These are phyloP conservation scores for Scylla paramamosain DNA, from an alignment of 1,140 invertebrate genomes.

Conservation along the genomic window DNA sequence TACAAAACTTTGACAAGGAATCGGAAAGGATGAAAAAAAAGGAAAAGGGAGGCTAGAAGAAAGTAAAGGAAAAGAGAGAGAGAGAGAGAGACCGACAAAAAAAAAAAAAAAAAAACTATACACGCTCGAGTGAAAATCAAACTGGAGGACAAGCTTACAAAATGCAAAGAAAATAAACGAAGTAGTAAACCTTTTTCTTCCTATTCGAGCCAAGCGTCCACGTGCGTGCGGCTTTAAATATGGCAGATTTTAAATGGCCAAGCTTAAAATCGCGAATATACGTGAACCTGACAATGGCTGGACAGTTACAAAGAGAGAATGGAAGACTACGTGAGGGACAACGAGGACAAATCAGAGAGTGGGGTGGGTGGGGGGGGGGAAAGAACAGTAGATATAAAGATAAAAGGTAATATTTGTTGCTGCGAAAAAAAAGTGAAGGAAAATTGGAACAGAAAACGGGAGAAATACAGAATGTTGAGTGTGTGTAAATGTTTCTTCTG, in stretches of 20 bases:
- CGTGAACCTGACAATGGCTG: neutral
- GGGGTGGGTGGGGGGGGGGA: too few relatives aligned
- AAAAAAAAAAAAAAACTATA: neutral
- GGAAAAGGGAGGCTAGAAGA: neutral
- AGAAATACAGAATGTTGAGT: too few relatives aligned
- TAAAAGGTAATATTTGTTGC: too few relatives aligned
- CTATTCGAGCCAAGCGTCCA: neutral
- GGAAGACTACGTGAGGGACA: neutral
- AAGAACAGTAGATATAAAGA: too few relatives aligned
- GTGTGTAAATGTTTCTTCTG: too few relatives aligned
- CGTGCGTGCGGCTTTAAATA: neutral
- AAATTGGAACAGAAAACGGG: too few relatives aligned
- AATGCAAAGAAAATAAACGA: neutral
- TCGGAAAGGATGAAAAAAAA: neutral
- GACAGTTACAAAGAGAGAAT: neutral
- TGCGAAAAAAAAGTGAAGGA: too few relatives aligned
- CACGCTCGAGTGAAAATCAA: neutral
- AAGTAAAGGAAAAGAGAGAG: neutral
- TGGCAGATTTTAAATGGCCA: neutral
- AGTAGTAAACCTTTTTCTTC: neutral
- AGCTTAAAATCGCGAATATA: neutral
- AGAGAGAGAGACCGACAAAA: neutral
- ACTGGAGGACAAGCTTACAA: conserved; percentile 13
- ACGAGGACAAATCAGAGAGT: neutral
- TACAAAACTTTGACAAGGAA: too few relatives aligned